Base-by-base conservation (phyloP, 2,797 vertebrate species). In the Sebastiscus albofasciatus region DNA sequence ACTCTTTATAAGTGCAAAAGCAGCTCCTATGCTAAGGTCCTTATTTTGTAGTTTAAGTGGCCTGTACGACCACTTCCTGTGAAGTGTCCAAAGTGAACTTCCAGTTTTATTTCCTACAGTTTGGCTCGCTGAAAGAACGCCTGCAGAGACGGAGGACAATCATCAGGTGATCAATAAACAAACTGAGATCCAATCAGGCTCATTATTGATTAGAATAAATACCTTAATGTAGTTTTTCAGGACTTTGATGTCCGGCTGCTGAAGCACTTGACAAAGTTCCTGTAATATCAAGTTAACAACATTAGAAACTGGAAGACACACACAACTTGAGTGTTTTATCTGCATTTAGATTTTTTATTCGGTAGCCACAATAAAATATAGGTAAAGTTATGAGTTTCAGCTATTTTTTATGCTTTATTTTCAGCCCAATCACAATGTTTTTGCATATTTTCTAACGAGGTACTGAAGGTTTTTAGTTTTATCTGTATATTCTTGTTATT, bases 191-290 rank as follows among this genome's bases (percentile, higher is more conserved):
- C 10, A 12, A 10, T 6, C 18, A 12, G 18, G 6, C 27, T 66
- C 3, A 24, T 3, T 9, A 31, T 1, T 16, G 59, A 20, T 56
- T 4, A 2, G 1, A 6, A 13, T 1, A 42, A 49, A 52, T 94
- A 99, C 98, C 98, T 99, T 99, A 83, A 99, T 96, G 96, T 99
- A 99, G 93, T 95, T 99, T 92, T 99, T 99, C 93, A 99, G 96
- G 85, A 99, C 97, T 94, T 99, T 99, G 86, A 96, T 90, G 89
- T 99, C 98, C 14, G 98, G 97, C 84, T 99, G 98, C 92, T 99
- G 97, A 88, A 99, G 96, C 26, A 98, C 98, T 86, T 99, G 98
- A 95, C 98, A 98, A 74, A 99, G 96, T 82, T 99, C 98, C 98
- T 99, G 75, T n/a, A 11, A 61, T 20, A 61, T 5, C 20, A 55